Evolutionary conservation across 1,140 invertebrate species (phyloP).

Genomic region (Homalodisca vitripennis): DNA sequence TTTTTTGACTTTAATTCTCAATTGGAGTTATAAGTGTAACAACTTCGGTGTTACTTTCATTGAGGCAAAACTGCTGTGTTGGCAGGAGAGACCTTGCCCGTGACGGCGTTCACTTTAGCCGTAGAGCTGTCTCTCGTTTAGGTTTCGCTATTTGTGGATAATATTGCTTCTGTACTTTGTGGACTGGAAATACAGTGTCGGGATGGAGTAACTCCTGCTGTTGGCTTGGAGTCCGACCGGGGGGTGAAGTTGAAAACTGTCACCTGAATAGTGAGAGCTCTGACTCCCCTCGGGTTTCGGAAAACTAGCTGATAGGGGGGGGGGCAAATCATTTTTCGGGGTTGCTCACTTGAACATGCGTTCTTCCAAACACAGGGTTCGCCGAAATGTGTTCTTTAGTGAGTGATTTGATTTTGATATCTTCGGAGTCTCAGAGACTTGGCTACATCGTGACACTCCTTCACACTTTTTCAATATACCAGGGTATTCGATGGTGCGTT

Average conservation of each 20-base stretch:
- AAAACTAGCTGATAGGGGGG: neutral
- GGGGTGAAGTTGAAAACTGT: neutral
- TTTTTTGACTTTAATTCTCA: neutral
- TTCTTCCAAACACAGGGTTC: neutral
- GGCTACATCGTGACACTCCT: neutral
- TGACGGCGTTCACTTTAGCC: conserved; percentile 1
- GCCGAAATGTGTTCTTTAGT: neutral
- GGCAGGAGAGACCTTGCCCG: neutral
- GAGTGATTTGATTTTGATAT: conserved; percentile 1
- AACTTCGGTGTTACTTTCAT: neutral
- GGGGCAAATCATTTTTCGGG: neutral
- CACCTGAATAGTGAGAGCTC: neutral
- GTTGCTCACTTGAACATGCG: neutral
- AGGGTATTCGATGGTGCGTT: neutral
- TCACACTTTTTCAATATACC: neutral
- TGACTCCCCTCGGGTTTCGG: neutral
- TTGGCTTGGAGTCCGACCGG: neutral
- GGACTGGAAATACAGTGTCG: neutral
- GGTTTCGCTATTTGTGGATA: neutral
- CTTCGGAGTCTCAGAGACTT: neutral
- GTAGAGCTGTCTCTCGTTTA: neutral
- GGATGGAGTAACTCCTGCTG: neutral
- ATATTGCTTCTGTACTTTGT: neutral
- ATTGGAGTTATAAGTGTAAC: neutral
- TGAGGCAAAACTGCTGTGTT: neutral